Base-by-base conservation (phyloP, 2,113 vertebrate genomes). In the Emydura subglobosa region DNA sequence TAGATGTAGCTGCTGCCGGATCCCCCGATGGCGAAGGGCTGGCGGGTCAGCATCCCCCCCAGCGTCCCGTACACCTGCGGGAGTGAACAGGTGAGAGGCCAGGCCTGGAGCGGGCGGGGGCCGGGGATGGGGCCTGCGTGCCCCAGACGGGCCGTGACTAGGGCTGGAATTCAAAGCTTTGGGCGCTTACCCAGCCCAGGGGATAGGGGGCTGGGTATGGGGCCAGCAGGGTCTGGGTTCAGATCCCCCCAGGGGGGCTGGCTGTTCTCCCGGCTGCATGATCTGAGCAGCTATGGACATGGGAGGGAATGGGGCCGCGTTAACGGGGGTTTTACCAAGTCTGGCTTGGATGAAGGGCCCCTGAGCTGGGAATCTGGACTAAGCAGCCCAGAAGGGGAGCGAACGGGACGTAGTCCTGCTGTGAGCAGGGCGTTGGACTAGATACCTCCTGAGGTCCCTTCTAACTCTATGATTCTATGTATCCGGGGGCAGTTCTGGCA, bases 1-100 rank as follows among this genome's bases (percentile, higher is more conserved):
- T 99, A 98, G 81, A 99, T 98, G 54, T 98, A 99, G 1, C 93
- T 97, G 90, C 99, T 99, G 44, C 99, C 99, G 0, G 99, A 99
- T 51, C 99, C 99, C 0, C 99, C 99, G 0, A 99, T 94, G 39
- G 98, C 97, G 89, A 99, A 99, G 1, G 99, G 99, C 0, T 99
- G 99, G 14, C 98, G 98, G 8, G 97, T 98, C 87, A 99, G 96
- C 95, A 99, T 98, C 4, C 99, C 99, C 1, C 96, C 98, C 0
- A 99, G 3, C 4, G 99, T 99, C 0, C 98, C 98, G 21, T 98
- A 99, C 12, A 99, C 99, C 99, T 99, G 90, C 22, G 44, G 34
- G 74, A 34, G 6, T 17, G 31, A 68, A 22, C 22, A 82, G 39
- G 44, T 61, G 14, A 44, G 55, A 61, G 24, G 44, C 34, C n/a